Conservation (phyloP, 92 coral and sea anemone species). For the Virgularia gustaviana region DNA sequence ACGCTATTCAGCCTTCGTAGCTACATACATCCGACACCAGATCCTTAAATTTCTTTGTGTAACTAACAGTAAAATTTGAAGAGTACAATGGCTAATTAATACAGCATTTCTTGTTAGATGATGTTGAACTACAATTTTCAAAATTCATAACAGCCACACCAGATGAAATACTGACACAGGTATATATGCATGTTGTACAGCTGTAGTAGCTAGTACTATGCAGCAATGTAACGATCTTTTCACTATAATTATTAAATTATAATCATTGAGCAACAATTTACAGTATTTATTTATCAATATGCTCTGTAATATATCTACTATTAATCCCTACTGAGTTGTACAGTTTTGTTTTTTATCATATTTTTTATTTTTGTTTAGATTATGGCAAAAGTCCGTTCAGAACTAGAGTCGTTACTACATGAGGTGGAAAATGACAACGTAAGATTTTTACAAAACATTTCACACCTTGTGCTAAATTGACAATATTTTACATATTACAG, state of each 20-base stretch:
- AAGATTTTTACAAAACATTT: background rate
- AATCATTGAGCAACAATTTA: background rate
- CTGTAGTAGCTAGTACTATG: no score
- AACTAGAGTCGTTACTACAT: slow-evolving; percentile 51
- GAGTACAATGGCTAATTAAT: no score
- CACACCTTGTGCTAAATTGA: background rate
- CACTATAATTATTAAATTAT: no score
- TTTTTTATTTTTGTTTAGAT: slow-evolving; percentile 55
- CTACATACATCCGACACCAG: no score
- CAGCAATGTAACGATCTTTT: no score
- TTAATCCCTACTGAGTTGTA: background rate
- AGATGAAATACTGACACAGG: slow-evolving; percentile 78
- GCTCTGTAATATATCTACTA: background rate
- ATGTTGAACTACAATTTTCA: slow-evolving; percentile 68
- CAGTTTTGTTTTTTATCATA: background rate
- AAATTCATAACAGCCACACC: slow-evolving; percentile 83
- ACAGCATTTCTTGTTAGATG: slow-evolving; percentile 64
- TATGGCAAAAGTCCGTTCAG: slow-evolving; percentile 65
- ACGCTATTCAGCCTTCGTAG: no score
- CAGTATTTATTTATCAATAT: background rate
- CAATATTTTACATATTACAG: background rate
- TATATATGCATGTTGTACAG: no score
- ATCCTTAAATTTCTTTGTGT: no score
- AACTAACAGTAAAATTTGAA: no score
- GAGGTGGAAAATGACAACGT: slow-evolving; percentile 81